Base-by-base conservation (phyloP, 2,113 vertebrate species). In the Paralichthys olivaceus region DNA sequence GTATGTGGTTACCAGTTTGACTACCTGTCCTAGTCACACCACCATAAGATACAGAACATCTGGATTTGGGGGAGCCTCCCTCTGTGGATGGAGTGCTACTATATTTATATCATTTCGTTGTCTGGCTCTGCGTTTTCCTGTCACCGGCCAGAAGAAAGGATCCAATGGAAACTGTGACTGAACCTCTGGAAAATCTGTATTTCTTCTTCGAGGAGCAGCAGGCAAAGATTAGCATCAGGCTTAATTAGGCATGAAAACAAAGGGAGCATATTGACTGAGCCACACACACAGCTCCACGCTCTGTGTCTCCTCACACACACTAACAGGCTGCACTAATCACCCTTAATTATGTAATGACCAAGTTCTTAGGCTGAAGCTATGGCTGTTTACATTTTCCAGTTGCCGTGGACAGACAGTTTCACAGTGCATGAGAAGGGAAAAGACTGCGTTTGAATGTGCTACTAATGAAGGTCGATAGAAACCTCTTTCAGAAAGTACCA, bases 261-360 rank as follows among this genome's bases (percentile, higher is more conserved):
- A 76, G 65, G 0, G 37, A 45, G n/a, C 43, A 14, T n/a, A 57
- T 34, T 63, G 47, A 75, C 58, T 13, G 69, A 62, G 72, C 43
- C 75, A 74, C 53, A 55, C 53, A 55, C 81, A 60, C 55, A 81
- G 32, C 69, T 63, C 12, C 19, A 3, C 7, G 15, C 29, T 32
- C 5, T 40, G 55, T 32, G 37, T 53, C 23, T 62, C 19, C 60
- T 63, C 49, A 47, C 57, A 40, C 37, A 79, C 29, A 22, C 57
- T 51, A 28, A 56, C 15, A 78, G 37, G 79, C 75, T 76, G 68
- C 23, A 56, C 62, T 83, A 81, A 87, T 89, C 83, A 84, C 40
- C 29, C 32, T 49, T 79, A 79, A 85, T 83, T 57, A 75, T 68
- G 15, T 72, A 59, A 83, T 84, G 58, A 83, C 32, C 28, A 51